A percentile compares a stretch with the other conserved stretches of the same genome.
phyloP scores from a whole-genome alignment of 1,140 invertebrate genomes.

The Drosophila pseudoobscura region DNA sequence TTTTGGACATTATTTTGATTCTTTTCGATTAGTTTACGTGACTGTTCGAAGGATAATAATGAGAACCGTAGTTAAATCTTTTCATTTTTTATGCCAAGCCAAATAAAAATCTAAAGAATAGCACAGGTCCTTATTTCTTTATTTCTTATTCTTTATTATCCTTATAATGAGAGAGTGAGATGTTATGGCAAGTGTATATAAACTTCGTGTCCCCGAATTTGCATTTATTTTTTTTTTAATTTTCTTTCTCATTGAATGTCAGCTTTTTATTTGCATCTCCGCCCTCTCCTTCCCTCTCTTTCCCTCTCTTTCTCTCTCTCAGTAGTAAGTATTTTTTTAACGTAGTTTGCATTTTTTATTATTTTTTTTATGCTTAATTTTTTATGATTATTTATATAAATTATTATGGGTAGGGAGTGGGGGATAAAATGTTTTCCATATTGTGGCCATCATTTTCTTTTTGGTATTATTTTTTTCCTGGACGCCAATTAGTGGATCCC shows the following conservation, averaged over 20 bases:
- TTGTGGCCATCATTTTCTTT: constrained; percentile 49
- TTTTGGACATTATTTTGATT: too few species aligned
- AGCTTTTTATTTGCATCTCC: constrained; percentile 46
- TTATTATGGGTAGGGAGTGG: constrained; percentile 24
- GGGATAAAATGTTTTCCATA: constrained; percentile 53
- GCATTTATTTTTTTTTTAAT: constrained; percentile 13
- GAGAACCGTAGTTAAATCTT: too few species aligned
- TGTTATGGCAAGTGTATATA: too few species aligned
- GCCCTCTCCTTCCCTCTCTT: constrained; percentile 19
- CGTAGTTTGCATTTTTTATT: constrained; percentile 31
- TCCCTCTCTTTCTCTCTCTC: constrained; percentile 4
- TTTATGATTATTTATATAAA: constrained; percentile 63
- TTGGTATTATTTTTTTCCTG: constrained; percentile 20
- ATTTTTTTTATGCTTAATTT: constrained; percentile 51
- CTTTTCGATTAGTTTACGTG: too few species aligned
- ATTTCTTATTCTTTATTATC: too few species aligned
- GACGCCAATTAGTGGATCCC: constrained; percentile 55
- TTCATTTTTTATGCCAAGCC: too few species aligned
- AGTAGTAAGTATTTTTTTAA: too few species aligned
- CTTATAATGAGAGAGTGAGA: too few species aligned
- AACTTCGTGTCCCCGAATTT: too few species aligned
- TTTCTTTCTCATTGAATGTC: constrained; percentile 49
- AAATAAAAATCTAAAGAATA: too few species aligned
- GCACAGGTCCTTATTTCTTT: too few species aligned
- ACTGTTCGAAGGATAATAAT: too few species aligned